These are phyloP conservation scores for Lasius platythorax DNA, from an alignment of 2,888 invertebrate genomes.

Conservation along the genomic window DNA sequence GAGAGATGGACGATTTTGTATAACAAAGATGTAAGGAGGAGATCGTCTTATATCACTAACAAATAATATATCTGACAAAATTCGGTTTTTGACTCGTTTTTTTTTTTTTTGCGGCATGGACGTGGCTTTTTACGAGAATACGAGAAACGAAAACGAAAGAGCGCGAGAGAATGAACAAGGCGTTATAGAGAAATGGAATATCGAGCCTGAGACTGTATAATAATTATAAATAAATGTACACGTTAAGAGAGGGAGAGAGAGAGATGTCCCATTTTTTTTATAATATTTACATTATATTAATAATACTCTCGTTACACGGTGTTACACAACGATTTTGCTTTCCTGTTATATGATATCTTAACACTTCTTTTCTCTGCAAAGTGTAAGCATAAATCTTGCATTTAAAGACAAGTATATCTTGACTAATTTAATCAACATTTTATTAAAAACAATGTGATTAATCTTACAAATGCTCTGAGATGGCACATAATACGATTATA, in stretches of 20 bases:
- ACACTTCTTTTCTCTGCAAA: not conserved
- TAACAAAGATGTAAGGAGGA: slow-evolving; percentile 2
- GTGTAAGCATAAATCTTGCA: not conserved
- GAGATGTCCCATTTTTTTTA: slow-evolving; percentile 3
- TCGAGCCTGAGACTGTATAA: slow-evolving; percentile 84
- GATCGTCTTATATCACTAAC: slow-evolving; percentile 46
- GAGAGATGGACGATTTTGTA: slow-evolving; percentile 30
- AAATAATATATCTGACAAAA: not conserved
- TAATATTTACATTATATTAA: not conserved
- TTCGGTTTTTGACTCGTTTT: slow-evolving; percentile 22
- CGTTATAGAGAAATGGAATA: slow-evolving; percentile 75
- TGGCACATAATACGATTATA: slow-evolving; percentile 4
- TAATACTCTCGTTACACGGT: slow-evolving; percentile 3
- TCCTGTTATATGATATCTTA: not conserved
- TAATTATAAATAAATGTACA: slow-evolving; percentile 85
- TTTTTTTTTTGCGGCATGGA: slow-evolving; percentile 47
- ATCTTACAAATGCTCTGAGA: slow-evolving; percentile 27
- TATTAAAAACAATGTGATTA: slow-evolving; percentile 35
- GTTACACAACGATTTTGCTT: not conserved
- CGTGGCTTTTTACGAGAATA: slow-evolving; percentile 51
- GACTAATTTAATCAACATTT: slow-evolving; percentile 20
- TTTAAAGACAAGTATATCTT: not conserved
- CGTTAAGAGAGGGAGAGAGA: slow-evolving; percentile 78
- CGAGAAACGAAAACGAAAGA: slow-evolving; percentile 51
- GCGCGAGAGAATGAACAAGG: slow-evolving; percentile 70